Conservation (phyloP, 1,140 invertebrate species). For the Drosophila saltans region DNA sequence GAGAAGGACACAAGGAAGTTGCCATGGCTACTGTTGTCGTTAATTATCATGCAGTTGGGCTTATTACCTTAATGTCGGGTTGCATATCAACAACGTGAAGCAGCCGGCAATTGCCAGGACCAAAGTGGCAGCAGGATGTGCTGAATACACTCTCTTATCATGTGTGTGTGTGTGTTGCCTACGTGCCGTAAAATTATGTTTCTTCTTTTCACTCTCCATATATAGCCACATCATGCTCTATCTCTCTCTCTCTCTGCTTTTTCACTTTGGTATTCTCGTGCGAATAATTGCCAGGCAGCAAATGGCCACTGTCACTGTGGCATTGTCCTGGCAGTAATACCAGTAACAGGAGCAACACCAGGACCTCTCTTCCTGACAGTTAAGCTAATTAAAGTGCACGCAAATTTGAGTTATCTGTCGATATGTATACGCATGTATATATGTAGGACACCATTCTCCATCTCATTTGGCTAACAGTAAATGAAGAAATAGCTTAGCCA, state of each 20-base stretch:
- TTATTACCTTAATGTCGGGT: slow-evolving; percentile 74
- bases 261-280: slow-evolving; percentile 7
- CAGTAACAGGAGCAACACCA: not conserved
- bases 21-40: slow-evolving; percentile 54
- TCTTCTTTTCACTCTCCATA: not conserved
- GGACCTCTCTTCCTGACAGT: slow-evolving; percentile 19
- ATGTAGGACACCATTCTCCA: not conserved
- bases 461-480: not conserved
- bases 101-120: slow-evolving; percentile 62
- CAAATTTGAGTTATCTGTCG: slow-evolving; percentile 72
- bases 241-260: not conserved
- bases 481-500: slow-evolving; percentile 8
- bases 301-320: slow-evolving; percentile 52
- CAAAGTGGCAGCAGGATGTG: not conserved
- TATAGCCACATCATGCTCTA: not conserved
- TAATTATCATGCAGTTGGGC: slow-evolving; percentile 67
- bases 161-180: slow-evolving; percentile 14
- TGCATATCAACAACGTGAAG: slow-evolving; percentile 47
- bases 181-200: slow-evolving; percentile 48
- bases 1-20: not conserved
- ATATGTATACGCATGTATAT: slow-evolving; percentile 14
- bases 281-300: slow-evolving; percentile 62
- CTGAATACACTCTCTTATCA: slow-evolving; percentile 39
- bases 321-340: slow-evolving; percentile 16
- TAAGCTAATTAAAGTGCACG: slow-evolving; percentile 76